Percentiles rank a stretch among this genome's conserved stretches.
Conservation (phyloP, 2,797 vertebrate species). For the Rousettus madagascariensis region DNA sequence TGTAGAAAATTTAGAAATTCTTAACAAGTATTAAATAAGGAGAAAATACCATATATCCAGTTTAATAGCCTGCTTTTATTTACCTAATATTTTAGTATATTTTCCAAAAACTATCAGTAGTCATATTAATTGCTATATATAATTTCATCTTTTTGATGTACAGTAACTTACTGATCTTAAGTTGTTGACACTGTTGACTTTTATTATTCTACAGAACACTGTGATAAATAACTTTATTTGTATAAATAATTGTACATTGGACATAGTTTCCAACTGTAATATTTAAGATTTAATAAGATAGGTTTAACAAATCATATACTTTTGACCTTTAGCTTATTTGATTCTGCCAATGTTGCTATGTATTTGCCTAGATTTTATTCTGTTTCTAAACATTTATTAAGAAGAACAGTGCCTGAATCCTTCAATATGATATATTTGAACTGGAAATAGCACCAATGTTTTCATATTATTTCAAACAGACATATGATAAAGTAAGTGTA, state of each 20-base stretch:
- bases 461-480: slow-evolving; percentile 23
- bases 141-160: not conserved
- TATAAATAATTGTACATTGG: not conserved
- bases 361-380: not conserved
- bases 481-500: not conserved
- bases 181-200: not conserved
- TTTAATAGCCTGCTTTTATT: slow-evolving; percentile 24
- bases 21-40: slow-evolving; percentile 6
- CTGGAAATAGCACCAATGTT: not conserved
- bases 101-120: not conserved
- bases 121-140: not conserved
- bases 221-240: slow-evolving; percentile 29
- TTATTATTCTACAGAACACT: slow-evolving; percentile 35
- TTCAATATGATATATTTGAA: slow-evolving; percentile 17
- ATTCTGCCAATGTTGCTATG: not conserved
- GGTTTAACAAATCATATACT: not conserved
- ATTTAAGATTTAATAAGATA: slow-evolving; percentile 1
- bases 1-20: slow-evolving; percentile 30
- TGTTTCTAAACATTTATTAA: slow-evolving; percentile 42
- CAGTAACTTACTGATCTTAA: not conserved
- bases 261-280: not conserved
- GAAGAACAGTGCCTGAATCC: not conserved
- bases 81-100: not conserved
- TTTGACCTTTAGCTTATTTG: slow-evolving; percentile 33
- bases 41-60: not conserved